A percentile compares a stretch with the other conserved stretches of the same genome.
phyloP scores from a whole-genome alignment of 2,888 invertebrate genomes.

The Lutraria lutraria region DNA sequence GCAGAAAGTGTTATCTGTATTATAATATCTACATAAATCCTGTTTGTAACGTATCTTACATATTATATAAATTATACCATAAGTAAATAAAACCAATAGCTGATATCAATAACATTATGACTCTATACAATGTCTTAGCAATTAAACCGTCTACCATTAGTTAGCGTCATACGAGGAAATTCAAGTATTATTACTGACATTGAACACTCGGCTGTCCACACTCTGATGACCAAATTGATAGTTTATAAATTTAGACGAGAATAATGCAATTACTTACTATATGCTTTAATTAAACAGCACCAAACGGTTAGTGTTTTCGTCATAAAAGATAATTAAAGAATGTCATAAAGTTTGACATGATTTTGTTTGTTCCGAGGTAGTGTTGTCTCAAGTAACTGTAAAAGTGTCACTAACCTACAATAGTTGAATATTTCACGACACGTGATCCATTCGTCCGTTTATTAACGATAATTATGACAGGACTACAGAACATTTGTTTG shows the following conservation, averaged over 20 bases:
- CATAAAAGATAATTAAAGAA: not conserved
- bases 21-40: not conserved
- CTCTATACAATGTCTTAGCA: not conserved
- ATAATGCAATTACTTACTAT: not conserved
- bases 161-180: conserved; percentile 8
- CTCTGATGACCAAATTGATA: not conserved
- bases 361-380: not conserved
- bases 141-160: conserved; percentile 18
- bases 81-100: conserved; percentile 20
- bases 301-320: not conserved
- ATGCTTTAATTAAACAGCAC: not conserved
- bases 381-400: not conserved
- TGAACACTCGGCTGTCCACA: conserved; percentile 10
- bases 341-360: not conserved
- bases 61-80: too few species aligned
- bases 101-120: conserved; percentile 1
- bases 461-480: conserved; percentile 14
- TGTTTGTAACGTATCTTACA: not conserved
- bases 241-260: not conserved
- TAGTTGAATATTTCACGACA: not conserved
- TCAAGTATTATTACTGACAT: not conserved
- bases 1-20: not conserved
- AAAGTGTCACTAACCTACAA: not conserved
- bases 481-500: not conserved
- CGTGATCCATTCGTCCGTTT: not conserved